A percentile compares a stretch with the other conserved stretches of the same genome.
phyloP scores from a whole-genome alignment of 2,888 invertebrate species.

The Cosmia pyralina region DNA sequence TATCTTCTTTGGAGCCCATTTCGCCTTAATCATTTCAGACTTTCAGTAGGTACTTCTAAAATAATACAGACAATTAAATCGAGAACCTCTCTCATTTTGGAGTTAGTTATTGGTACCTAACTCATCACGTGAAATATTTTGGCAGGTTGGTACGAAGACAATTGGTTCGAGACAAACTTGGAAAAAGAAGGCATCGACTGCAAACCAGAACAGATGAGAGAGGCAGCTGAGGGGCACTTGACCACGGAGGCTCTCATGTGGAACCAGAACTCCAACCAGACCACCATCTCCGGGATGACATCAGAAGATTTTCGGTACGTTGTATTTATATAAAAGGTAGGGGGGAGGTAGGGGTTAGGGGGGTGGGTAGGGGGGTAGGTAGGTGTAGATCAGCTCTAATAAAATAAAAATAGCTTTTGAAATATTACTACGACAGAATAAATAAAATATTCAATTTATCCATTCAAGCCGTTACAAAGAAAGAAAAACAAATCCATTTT shows the following conservation, averaged over 20 bases:
- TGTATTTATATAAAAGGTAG: too few relatives aligned
- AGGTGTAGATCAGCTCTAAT: not conserved
- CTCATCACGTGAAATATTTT: constrained; percentile 8
- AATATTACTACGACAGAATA: constrained; percentile 11
- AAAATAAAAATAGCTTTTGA: constrained; percentile 9
- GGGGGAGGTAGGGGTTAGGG: too few relatives aligned
- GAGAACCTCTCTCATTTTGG: not conserved
- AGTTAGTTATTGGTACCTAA: not conserved
- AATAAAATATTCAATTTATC: constrained; percentile 44
- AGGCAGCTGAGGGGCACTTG: constrained; percentile 98
- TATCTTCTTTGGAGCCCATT: too few relatives aligned
- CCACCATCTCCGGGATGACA: constrained; percentile 98
- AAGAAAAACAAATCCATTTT: constrained; percentile 46
- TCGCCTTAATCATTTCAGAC: not conserved
- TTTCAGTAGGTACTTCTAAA: not conserved
- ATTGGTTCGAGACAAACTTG: constrained; percentile 98
- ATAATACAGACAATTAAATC: not conserved
- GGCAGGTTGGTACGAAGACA: constrained; percentile 99
- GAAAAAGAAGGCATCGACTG: constrained; percentile 97
- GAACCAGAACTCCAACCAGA: constrained; percentile 97
- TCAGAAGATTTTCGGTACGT: constrained; percentile 95
- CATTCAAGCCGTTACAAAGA: constrained; percentile 54
- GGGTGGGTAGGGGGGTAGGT: too few relatives aligned
- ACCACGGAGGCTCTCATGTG: constrained; percentile 99
- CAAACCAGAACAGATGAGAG: constrained; percentile 97